Conservation (phyloP, 2,888 invertebrate genomes). For the Rhagonycha lutea region DNA sequence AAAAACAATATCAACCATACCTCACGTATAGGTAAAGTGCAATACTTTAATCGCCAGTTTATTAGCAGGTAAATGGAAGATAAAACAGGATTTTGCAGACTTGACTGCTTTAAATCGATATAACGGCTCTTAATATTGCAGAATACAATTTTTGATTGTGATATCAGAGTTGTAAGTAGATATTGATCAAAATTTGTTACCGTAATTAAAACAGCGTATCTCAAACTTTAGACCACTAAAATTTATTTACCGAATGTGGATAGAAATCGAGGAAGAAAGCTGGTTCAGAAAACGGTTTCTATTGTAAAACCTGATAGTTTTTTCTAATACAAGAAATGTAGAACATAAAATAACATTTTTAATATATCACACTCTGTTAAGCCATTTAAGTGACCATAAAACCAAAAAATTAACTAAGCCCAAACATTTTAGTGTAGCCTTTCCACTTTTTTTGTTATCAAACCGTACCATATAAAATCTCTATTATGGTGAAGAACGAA, state of each 20-base stretch:
- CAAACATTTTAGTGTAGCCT: slow-evolving; percentile 35
- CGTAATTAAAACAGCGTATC: too few species aligned
- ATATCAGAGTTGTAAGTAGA: too few species aligned
- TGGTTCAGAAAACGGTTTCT: neutral
- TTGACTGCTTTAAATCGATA: too few species aligned
- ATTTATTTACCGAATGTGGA: too few species aligned
- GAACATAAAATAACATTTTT: neutral
- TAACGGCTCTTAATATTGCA: too few species aligned
- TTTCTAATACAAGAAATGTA: neutral
- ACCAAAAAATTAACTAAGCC: slow-evolving; percentile 34
- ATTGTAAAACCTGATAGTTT: neutral
- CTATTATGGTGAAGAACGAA: slow-evolving; percentile 23
- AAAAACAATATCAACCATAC: neutral
- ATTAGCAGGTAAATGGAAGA: too few species aligned
- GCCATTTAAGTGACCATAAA: slow-evolving; percentile 36
- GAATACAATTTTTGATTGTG: too few species aligned
- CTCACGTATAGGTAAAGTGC: neutral
- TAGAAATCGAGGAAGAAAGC: too few species aligned
- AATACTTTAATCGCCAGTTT: neutral
- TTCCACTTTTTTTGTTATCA: slow-evolving; percentile 44
- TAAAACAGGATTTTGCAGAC: too few species aligned
- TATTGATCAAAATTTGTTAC: too few species aligned
- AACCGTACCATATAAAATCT: slow-evolving; percentile 21
- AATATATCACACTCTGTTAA: neutral
- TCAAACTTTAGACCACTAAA: too few species aligned